Base-by-base conservation (phyloP, 2,113 vertebrate genomes). In the Pteronura brasiliensis region DNA sequence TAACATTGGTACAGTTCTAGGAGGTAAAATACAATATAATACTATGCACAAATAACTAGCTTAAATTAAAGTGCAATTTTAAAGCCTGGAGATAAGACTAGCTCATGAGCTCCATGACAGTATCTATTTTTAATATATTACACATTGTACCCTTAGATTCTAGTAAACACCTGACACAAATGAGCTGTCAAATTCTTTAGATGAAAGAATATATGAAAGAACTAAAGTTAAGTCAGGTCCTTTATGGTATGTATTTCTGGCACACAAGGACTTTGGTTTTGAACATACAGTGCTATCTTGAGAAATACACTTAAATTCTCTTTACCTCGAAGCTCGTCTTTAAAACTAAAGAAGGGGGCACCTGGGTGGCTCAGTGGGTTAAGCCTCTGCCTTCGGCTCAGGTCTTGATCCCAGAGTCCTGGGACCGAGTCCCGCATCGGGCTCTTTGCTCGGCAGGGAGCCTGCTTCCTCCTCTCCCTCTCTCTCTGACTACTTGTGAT, bases 231-330 rank as follows among this genome's bases (percentile, higher is more conserved):
- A 90, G 15, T 77, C 44, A 86, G 34, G 18, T 81, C 55, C 11
- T 74, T 90, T 61, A 29, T 72, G 44, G 20, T 6, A 88, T 80
- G 4, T 94, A 29, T 92, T 89, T 88, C 47, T 14, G n/a, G 34
- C 18, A 81, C 42, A 52, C 15, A 52, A 95, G 29, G 29, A 95
- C 77, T 90, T 71, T 65, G 44, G 80, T 96, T 86, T 94, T 57
- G 77, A 88, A 77, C 3, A 84, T 63, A 80, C 1, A 18, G 14
- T 36, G 69, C 80, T 17, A 84, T 11, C 82, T 84, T 95, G 36
- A 90, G 39, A 96, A 95, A 88, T 65, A 83, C 87, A 88, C 8
- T 93, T 90, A 82, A 69, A 90, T 31, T 86, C 42, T 90, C 79
- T 65, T 79, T 95, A 44, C 44, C 76, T 91, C 18, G 71, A 80